Conservation (phyloP, 2,113 vertebrate genomes). For the Nesoenas mayeri region DNA sequence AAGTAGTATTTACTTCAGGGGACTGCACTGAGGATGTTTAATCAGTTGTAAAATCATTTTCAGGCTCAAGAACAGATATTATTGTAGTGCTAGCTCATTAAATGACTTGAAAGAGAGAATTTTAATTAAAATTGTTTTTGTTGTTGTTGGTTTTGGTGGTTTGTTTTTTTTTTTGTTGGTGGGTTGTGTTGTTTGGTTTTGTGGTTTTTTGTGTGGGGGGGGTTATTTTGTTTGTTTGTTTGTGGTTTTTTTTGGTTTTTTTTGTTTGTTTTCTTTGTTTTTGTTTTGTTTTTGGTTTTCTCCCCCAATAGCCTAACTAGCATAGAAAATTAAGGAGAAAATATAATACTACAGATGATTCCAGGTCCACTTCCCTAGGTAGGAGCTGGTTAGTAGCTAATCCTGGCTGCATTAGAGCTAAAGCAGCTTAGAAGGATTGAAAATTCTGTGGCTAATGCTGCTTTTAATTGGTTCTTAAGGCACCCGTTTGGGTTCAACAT, state of each 20-base stretch:
- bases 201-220: neutral
- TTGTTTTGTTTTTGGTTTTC: neutral
- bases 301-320: neutral
- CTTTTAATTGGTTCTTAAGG: constrained; percentile 60
- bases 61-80: neutral
- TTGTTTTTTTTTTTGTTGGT: too few relatives aligned
- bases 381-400: constrained; percentile 30
- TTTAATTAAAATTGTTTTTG: neutral
- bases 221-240: too few relatives aligned
- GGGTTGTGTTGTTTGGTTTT: too few relatives aligned
- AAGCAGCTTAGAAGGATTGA: constrained; percentile 38
- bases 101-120: neutral
- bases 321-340: neutral
- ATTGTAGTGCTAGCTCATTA: neutral
- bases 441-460: constrained; percentile 35
- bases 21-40: neutral
- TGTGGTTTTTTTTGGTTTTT: too few relatives aligned
- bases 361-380: neutral
- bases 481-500: neutral
- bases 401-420: constrained; percentile 18
- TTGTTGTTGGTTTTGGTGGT: too few relatives aligned
- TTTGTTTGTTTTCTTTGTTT: too few relatives aligned
- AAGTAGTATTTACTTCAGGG: neutral
- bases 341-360: neutral
- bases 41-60: neutral